Conservation (phyloP, 1,140 invertebrate species). For the Sminthurinus signatus region DNA sequence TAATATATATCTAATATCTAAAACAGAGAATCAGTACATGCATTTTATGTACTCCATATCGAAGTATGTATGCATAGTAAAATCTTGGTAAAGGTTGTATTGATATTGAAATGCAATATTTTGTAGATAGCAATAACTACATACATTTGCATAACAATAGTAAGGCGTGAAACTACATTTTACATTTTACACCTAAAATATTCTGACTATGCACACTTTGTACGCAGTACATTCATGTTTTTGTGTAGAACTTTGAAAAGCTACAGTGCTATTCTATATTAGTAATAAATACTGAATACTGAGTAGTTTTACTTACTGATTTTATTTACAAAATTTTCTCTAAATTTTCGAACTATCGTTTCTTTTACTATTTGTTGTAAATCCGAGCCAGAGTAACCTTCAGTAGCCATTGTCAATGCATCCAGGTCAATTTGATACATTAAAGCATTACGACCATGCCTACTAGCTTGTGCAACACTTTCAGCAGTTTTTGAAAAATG, state of each 20-base stretch:
- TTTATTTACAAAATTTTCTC: constrained; percentile 50
- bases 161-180: not conserved
- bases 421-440: constrained; percentile 49
- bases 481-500: constrained; percentile 51
- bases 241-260: too few relatives aligned
- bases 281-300: not conserved
- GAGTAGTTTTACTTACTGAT: constrained; percentile 49
- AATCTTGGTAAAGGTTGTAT: not conserved
- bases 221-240: too few relatives aligned
- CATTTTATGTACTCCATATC: not conserved
- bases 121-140: not conserved
- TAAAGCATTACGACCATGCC: constrained; percentile 44
- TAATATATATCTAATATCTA: not conserved
- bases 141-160: too few relatives aligned
- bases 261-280: too few relatives aligned
- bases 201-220: not conserved
- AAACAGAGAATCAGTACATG: too few relatives aligned
- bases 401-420: constrained; percentile 50
- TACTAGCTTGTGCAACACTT: constrained; percentile 42
- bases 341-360: constrained; percentile 52
- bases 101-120: not conserved
- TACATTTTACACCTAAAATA: not conserved
- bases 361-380: constrained; percentile 84
- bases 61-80: not conserved
- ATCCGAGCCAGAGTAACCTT: constrained; percentile 80